These are phyloP conservation scores for Allygus modestus DNA, from an alignment of 2,888 invertebrate species.

Conservation along the genomic window DNA sequence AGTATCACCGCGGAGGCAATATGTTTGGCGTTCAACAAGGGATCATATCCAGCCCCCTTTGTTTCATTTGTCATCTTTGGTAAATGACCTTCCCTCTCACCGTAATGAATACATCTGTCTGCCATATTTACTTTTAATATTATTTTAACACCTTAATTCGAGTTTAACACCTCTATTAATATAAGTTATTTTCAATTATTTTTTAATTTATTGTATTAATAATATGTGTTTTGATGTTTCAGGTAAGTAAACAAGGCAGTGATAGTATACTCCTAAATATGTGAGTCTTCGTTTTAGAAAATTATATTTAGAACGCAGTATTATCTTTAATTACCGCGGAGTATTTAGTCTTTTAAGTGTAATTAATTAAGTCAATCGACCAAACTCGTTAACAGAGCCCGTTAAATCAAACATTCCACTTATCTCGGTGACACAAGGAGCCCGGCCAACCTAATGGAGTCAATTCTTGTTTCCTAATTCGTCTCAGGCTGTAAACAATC, in stretches of 20 bases:
- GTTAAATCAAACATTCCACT: neutral
- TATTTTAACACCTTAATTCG: no score
- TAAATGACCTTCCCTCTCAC: constrained; percentile 11
- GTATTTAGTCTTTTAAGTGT: no score
- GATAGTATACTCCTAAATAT: no score
- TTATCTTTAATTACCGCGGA: no score
- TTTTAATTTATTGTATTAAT: no score
- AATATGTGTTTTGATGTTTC: no score
- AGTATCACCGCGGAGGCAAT: constrained; percentile 45
- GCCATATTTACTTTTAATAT: neutral
- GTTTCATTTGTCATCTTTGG: constrained; percentile 48
- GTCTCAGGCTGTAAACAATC: neutral
- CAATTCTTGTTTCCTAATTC: neutral
- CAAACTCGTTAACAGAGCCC: neutral
- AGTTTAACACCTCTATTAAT: no score
- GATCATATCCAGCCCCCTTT: constrained; percentile 21
- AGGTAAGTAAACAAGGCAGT: constrained; percentile 16
- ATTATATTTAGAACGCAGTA: no score
- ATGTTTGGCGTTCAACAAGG: constrained; percentile 44
- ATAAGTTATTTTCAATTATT: no score
- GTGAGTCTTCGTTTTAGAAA: no score
- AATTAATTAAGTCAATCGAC: neutral
- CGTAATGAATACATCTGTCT: constrained; percentile 45
- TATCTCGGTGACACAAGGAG: neutral
- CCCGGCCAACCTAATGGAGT: neutral